Evolutionary conservation across 2,888 invertebrate species (phyloP).

Genomic region (Eustalomyia histrio): DNA sequence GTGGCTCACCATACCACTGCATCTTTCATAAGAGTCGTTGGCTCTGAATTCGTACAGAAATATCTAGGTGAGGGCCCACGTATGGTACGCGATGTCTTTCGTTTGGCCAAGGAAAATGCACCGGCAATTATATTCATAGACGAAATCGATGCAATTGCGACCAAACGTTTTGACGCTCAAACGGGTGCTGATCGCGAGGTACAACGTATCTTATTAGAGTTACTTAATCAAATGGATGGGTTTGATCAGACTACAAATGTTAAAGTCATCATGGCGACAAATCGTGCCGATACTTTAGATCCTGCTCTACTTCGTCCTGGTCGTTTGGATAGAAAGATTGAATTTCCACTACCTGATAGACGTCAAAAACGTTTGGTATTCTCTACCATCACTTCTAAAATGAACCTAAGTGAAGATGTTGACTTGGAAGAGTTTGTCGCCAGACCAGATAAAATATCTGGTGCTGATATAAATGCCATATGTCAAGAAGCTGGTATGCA

Average conservation of each 20-base stretch:
- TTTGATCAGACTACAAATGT: slow-evolving; percentile 99
- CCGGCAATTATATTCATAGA: slow-evolving; percentile 99
- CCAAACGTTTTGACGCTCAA: slow-evolving; percentile 99
- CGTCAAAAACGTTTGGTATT: slow-evolving; percentile 97
- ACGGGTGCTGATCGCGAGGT: slow-evolving; percentile 99
- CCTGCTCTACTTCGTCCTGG: slow-evolving; percentile 87
- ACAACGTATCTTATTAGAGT: slow-evolving; percentile 96
- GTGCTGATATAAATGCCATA: slow-evolving; percentile 99
- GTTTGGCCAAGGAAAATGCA: slow-evolving; percentile 98
- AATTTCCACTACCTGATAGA: slow-evolving; percentile 95
- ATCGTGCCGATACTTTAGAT: slow-evolving; percentile 98
- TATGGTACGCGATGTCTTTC: slow-evolving; percentile 99
- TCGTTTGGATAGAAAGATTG: slow-evolving; percentile 98
- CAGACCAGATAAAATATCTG: slow-evolving; percentile 98
- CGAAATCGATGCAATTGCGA: slow-evolving; percentile 99
- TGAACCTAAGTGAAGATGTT: slow-evolving; percentile 99
- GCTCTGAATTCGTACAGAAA: slow-evolving; percentile 99
- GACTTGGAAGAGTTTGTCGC: slow-evolving; percentile 99
- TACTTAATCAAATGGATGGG: slow-evolving; percentile 99
- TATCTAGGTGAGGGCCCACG: slow-evolving; percentile 99
- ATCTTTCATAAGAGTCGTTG: slow-evolving; percentile 98
- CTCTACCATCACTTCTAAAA: slow-evolving; percentile 97
- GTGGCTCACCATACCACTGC: slow-evolving; percentile 99
- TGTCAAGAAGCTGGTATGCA: slow-evolving; percentile 99
- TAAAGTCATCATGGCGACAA: slow-evolving; percentile 98